Conservation (phyloP, 1,140 invertebrate species). For the Habropoda laboriosa region DNA sequence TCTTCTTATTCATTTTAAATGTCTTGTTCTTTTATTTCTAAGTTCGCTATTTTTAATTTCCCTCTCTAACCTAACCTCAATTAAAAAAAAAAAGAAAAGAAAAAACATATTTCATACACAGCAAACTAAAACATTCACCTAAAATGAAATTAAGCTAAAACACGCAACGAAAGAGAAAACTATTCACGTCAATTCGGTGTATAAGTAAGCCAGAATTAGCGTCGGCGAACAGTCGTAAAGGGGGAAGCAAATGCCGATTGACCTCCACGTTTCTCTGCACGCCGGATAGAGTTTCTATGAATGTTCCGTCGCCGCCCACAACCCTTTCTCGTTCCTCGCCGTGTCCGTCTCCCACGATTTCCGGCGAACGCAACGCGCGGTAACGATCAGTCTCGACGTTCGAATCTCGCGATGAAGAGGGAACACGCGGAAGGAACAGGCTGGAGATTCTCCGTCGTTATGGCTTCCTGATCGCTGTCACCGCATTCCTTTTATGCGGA, state of each 20-base stretch:
- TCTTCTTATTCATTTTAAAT: too few relatives aligned
- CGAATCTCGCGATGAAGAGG: neutral
- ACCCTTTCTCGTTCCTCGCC: slow-evolving; percentile 72
- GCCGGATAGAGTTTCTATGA: slow-evolving; percentile 81
- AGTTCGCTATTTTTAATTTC: too few relatives aligned
- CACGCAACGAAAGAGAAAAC: too few relatives aligned
- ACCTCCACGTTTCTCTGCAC: slow-evolving; percentile 72
- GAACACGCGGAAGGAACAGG: neutral
- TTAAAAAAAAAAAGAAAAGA: too few relatives aligned
- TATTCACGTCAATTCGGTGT: too few relatives aligned
- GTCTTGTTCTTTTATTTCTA: too few relatives aligned
- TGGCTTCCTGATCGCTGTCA: slow-evolving; percentile 79
- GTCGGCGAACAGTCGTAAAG: slow-evolving; percentile 69
- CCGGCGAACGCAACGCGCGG: slow-evolving; percentile 6
- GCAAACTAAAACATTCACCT: too few relatives aligned
- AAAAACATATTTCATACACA: too few relatives aligned
- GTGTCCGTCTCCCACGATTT: slow-evolving; percentile 63
- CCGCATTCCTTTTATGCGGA: slow-evolving; percentile 79
- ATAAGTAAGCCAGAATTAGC: slow-evolving; percentile 39
- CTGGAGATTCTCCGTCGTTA: slow-evolving; percentile 67
- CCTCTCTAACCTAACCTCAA: too few relatives aligned
- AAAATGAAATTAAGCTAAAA: too few relatives aligned
- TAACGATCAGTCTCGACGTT: neutral
- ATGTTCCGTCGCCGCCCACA: slow-evolving; percentile 78
- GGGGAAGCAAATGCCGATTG: slow-evolving; percentile 77